These are phyloP conservation scores for Scyliorhinus canicula DNA, from an alignment of 2,797 vertebrate genomes.

Conservation along the genomic window DNA sequence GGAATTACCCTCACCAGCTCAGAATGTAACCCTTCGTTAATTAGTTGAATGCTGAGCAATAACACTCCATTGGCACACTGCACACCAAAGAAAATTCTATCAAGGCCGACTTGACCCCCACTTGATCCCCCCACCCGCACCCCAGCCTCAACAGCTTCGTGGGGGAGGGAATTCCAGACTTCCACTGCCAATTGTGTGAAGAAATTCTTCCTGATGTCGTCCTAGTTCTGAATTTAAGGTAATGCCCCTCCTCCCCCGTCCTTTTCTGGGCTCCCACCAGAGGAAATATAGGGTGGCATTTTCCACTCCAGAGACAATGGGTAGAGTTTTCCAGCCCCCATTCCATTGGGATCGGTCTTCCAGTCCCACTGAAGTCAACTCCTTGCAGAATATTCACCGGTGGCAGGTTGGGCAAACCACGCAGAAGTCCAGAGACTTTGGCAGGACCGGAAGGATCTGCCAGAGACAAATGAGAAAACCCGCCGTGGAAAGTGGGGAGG, in stretches of 20 bases:
- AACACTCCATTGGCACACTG: not conserved
- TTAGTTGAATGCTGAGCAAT: not conserved
- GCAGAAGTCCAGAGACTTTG: too few relatives aligned
- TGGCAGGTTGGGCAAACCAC: too few relatives aligned
- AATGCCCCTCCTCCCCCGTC: too few relatives aligned
- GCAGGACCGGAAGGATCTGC: too few relatives aligned
- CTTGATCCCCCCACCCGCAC: not conserved
- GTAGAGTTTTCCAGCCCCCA: too few relatives aligned
- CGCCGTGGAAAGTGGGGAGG: too few relatives aligned
- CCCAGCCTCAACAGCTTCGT: not conserved
- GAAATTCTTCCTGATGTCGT: not conserved
- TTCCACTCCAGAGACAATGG: too few relatives aligned
- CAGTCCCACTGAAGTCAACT: too few relatives aligned
- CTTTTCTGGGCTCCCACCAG: not conserved
- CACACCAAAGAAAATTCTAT: not conserved
- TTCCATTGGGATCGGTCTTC: too few relatives aligned
- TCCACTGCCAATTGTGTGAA: not conserved
- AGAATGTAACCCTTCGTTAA: not conserved
- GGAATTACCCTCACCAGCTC: not conserved
- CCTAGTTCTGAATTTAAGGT: not conserved
- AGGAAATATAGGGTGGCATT: not conserved
- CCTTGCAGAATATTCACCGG: too few relatives aligned
- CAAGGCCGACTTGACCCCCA: not conserved
- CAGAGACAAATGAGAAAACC: too few relatives aligned
- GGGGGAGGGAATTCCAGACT: not conserved